Evolutionary conservation across 2,888 invertebrate species (phyloP), one percentile per base, ranked within the genome.

Genomic region (Andrena bicolor): DNA sequence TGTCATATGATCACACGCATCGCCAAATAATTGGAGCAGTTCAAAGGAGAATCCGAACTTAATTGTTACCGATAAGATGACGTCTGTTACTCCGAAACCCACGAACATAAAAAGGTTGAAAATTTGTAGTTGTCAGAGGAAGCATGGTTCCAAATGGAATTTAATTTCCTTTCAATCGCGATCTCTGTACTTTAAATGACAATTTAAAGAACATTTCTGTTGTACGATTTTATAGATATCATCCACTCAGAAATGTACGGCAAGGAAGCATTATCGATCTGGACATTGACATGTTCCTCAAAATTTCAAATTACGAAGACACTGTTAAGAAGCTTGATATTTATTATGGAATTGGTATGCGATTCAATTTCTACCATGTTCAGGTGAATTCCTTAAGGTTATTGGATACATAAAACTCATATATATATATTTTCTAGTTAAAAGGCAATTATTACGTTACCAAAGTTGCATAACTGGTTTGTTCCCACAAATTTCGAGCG

Each of bases 391-490:
- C 23, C 13, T 48, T 49, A 7, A 65, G 49, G 4, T 48, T 53
- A 8, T 48, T 16, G 10, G 1, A 1, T 60, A 71, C 28, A 23
- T 48, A 56, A 23, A 23, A 8, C 69, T 74, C 68, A 63, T 68
- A 61, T 61, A n/a, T n/a, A 53, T 75, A 41, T 61, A 30, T 30
- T 76, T 77, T 93, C 32, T 90, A 98, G 98, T 98, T 28, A 99
- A 98, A 94, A 95, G 98, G 74, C 99, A 99, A 94, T 94, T 99
- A 74, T 94, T 99, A 60, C 96, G 97, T 73, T 97, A 97, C 93
- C 99, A 99, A 95, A 98, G 98, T 93, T 97, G 98, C 64, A 98
- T 98, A 71, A 98, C 98, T 56, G 99, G 99, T 0, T 94, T 99
- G 28, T 99, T 99, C 94, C 99, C 99, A 2, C 97, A 97, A 88